These are phyloP conservation scores for Rhagoletis zephyria DNA, from an alignment of 1,140 invertebrate genomes.

Conservation along the genomic window DNA sequence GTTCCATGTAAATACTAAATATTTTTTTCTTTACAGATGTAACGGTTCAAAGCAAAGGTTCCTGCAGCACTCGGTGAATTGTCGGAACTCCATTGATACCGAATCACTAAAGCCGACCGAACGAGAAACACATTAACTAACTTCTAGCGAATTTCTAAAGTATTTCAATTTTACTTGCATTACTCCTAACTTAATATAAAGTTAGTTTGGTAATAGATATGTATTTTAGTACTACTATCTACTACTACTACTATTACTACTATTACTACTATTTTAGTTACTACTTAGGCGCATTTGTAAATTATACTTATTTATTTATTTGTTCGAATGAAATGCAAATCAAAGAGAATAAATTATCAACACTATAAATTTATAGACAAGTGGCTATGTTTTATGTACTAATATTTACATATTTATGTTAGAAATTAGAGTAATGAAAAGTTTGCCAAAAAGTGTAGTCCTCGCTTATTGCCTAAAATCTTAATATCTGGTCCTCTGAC, in stretches of 20 bases:
- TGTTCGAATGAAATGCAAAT: not conserved
- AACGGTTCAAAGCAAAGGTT: constrained; percentile 69
- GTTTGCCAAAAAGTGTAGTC: no score
- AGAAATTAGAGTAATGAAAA: no score
- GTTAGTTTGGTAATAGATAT: not conserved
- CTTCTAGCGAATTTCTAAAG: constrained; percentile 15
- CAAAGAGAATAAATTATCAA: not conserved
- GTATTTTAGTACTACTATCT: no score
- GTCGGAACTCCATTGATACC: not conserved
- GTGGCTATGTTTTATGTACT: no score
- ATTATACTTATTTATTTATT: constrained; percentile 1
- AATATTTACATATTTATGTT: no score
- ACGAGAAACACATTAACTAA: not conserved
- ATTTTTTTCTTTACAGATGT: constrained; percentile 61
- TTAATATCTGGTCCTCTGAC: no score
- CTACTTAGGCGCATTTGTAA: not conserved
- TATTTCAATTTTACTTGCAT: constrained; percentile 18
- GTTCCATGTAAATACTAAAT: no score
- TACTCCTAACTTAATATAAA: constrained; percentile 8
- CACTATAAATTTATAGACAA: no score
- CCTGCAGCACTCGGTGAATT: constrained; percentile 59
- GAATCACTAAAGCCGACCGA: not conserved
- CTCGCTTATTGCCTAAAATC: no score
- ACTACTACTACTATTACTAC: no score
- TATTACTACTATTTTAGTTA: not conserved